phyloP scores from a whole-genome alignment of 2,113 vertebrate genomes.

The Chauna torquata region DNA sequence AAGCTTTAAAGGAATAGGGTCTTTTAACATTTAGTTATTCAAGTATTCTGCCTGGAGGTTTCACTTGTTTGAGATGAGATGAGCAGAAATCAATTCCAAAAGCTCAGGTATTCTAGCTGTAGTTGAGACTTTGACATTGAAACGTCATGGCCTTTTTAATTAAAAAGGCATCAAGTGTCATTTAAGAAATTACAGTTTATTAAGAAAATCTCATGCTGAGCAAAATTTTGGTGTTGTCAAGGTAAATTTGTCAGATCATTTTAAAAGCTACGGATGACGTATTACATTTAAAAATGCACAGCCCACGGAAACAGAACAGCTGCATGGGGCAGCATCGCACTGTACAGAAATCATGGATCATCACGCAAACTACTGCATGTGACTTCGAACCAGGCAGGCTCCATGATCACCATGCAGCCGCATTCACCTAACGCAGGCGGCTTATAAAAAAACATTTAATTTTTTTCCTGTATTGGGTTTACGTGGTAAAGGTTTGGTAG shows the following conservation, averaged over 20 bases:
- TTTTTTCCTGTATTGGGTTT: too few relatives aligned
- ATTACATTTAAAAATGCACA: neutral
- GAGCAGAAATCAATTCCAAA: conserved; percentile 37
- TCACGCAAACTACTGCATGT: neutral
- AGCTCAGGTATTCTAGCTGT: neutral
- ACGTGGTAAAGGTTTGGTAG: too few relatives aligned
- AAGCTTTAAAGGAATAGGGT: conserved; percentile 9
- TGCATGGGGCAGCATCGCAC: neutral
- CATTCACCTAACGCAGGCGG: neutral
- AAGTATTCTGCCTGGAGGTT: neutral
- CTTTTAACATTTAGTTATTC: conserved; percentile 43
- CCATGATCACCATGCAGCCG: neutral
- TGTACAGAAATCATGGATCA: neutral
- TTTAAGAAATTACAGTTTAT: conserved; percentile 17
- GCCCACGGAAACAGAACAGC: neutral
- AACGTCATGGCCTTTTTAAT: conserved; percentile 29
- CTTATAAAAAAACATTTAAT: neutral
- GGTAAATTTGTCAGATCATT: neutral
- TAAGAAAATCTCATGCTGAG: conserved; percentile 4
- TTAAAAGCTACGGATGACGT: neutral
- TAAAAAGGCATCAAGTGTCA: neutral
- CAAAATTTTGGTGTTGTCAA: neutral
- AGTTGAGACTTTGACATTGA: neutral
- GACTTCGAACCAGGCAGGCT: neutral
- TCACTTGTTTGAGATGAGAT: conserved; percentile 14